Percentiles rank a stretch among this genome's conserved stretches.
phyloP scores from a whole-genome alignment of 2,888 invertebrate genomes.

The Pachycephus smyrnensis region DNA sequence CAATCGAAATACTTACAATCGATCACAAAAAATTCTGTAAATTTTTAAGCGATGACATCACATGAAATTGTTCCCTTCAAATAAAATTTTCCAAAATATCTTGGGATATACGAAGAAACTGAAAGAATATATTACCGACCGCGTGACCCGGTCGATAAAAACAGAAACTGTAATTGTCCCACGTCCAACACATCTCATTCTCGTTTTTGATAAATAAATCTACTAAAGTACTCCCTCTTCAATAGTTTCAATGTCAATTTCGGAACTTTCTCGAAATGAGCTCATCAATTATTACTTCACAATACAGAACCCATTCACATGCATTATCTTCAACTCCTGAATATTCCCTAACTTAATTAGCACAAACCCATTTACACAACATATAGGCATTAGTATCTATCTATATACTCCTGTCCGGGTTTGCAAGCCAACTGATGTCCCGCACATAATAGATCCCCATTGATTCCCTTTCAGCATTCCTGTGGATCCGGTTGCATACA shows the following conservation, averaged over 20 bases:
- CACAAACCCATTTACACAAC: background rate
- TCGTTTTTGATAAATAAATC: background rate
- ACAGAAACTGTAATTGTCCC: background rate
- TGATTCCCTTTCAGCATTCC: background rate
- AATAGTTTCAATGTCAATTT: background rate
- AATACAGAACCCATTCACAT: background rate
- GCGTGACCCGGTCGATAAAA: background rate
- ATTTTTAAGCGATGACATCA: background rate
- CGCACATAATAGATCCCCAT: background rate
- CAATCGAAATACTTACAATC: too few species aligned
- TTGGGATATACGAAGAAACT: background rate
- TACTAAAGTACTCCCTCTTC: background rate
- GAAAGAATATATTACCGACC: background rate
- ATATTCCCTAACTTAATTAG: too few species aligned
- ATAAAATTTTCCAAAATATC: background rate
- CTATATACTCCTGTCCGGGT: background rate
- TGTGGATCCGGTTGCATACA: background rate
- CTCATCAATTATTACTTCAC: background rate
- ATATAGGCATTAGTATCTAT: background rate
- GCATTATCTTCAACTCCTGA: background rate
- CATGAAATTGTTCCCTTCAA: too few species aligned
- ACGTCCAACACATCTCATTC: background rate
- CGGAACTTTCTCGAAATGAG: background rate
- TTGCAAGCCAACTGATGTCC: background rate
- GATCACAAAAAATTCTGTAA: background rate